Evolutionary conservation across 2,888 invertebrate genomes (phyloP).

Genomic region (Drosophila mayaguana): DNA sequence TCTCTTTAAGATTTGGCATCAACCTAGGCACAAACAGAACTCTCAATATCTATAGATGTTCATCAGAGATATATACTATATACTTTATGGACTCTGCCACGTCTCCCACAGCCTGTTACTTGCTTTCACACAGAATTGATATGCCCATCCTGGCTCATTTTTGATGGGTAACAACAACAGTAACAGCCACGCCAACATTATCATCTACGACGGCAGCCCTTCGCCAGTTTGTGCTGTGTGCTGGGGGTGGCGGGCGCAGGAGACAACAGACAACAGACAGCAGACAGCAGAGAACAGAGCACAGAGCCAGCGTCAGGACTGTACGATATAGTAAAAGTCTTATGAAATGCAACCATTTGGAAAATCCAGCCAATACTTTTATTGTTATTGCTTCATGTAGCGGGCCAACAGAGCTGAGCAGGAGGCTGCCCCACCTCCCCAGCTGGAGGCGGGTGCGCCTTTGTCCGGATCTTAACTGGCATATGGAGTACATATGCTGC

Average conservation of each 20-base stretch:
- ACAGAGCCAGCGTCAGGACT: not conserved
- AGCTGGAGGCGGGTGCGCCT: not conserved
- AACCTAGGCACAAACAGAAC: not conserved
- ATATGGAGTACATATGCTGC: conserved; percentile 59
- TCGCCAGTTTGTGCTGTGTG: conserved; percentile 7
- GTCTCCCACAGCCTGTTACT: not conserved
- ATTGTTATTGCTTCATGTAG: conserved; percentile 79
- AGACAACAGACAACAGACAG: conserved; percentile 16
- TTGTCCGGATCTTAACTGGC: conserved; percentile 44
- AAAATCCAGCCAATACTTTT: conserved; percentile 81
- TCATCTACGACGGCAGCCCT: conserved; percentile 48
- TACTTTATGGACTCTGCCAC: not conserved
- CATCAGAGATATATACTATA: not conserved
- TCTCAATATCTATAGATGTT: not conserved
- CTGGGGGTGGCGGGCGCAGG: not conserved
- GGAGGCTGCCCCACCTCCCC: not conserved
- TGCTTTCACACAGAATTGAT: not conserved
- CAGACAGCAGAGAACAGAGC: conserved; percentile 8
- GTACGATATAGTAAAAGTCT: conserved; percentile 44
- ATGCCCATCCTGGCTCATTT: not conserved
- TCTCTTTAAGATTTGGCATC: not conserved
- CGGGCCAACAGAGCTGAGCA: conserved; percentile 33
- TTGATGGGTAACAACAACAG: conserved; percentile 8
- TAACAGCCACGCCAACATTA: conserved; percentile 38
- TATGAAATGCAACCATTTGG: conserved; percentile 79